phyloP scores from a whole-genome alignment of 2,888 invertebrate genomes.

The Brassicogethes aeneus region DNA sequence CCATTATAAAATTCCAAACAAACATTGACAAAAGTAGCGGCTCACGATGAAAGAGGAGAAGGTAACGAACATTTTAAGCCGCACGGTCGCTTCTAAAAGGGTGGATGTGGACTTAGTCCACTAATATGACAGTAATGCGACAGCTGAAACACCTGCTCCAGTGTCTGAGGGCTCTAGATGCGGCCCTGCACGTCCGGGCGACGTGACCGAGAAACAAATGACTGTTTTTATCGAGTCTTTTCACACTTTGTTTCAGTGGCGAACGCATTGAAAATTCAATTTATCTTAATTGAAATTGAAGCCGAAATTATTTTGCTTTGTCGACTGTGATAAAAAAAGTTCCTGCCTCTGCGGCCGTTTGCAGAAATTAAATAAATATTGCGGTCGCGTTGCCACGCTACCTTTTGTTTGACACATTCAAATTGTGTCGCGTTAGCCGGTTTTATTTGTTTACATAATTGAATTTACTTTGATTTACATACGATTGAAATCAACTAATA shows the following conservation, averaged over 20 bases:
- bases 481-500: too few species aligned
- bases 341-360: neutral
- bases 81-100: neutral
- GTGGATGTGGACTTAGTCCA: slow-evolving; percentile 7
- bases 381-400: neutral
- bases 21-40: too few species aligned
- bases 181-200: slow-evolving; percentile 7
- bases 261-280: neutral
- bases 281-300: neutral
- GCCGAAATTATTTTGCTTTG: neutral
- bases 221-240: slow-evolving; percentile 5
- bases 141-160: slow-evolving; percentile 14
- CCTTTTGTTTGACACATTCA: neutral
- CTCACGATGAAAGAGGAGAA: slow-evolving; percentile 4
- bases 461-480: too few species aligned
- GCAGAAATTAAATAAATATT: neutral
- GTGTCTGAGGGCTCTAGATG: slow-evolving; percentile 2
- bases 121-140: slow-evolving; percentile 16
- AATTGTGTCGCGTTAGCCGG: too few species aligned
- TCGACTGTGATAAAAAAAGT: neutral
- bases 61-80: slow-evolving; percentile 5
- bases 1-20: slow-evolving; percentile 10
- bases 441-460: too few species aligned
- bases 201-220: slow-evolving; percentile 10
- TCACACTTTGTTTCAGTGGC: slow-evolving; percentile 1